Evolutionary conservation across 1,140 invertebrate species (phyloP).

Genomic region (Thaumetopoea pityocampa): DNA sequence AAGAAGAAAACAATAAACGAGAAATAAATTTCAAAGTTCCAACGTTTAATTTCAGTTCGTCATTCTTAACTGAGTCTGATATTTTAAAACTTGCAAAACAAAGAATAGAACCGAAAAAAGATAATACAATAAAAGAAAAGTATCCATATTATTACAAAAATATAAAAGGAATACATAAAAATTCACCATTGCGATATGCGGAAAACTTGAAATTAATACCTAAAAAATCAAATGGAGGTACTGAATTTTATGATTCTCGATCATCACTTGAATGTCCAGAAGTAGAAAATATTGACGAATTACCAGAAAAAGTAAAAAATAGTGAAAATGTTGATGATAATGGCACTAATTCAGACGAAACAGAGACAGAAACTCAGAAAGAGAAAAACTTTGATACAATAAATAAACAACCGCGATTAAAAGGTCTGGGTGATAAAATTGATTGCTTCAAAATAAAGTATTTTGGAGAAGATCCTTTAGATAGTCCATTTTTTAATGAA

Average conservation of each 20-base stretch:
- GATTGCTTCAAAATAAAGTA: slow-evolving; percentile 84
- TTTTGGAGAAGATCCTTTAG: slow-evolving; percentile 83
- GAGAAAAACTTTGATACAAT: slow-evolving; percentile 32
- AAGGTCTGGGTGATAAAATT: slow-evolving; percentile 82
- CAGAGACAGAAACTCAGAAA: slow-evolving; percentile 19
- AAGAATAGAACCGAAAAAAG: slow-evolving; percentile 29
- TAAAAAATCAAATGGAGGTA: slow-evolving; percentile 72
- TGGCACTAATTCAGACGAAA: slow-evolving; percentile 25
- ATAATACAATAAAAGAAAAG: slow-evolving; percentile 39
- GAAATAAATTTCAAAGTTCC: slow-evolving; percentile 41
- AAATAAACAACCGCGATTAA: slow-evolving; percentile 50
- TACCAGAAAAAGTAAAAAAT: slow-evolving; percentile 74
- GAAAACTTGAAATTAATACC: slow-evolving; percentile 77
- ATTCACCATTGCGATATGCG: slow-evolving; percentile 78
- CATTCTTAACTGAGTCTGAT: slow-evolving; percentile 36
- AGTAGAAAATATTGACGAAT: slow-evolving; percentile 69
- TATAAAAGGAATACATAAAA: slow-evolving; percentile 51
- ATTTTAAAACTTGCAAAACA: slow-evolving; percentile 30
- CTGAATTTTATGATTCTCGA: slow-evolving; percentile 79
- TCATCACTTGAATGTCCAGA: slow-evolving; percentile 68
- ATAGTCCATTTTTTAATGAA: slow-evolving; percentile 85
- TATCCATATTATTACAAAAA: slow-evolving; percentile 75
- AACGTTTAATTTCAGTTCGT: slow-evolving; percentile 42
- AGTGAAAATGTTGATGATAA: slow-evolving; percentile 40
- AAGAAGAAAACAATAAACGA: slow-evolving; percentile 46